These are phyloP conservation scores for Eutrigla gurnardus DNA, from an alignment of 2,797 vertebrate species.

Conservation along the genomic window DNA sequence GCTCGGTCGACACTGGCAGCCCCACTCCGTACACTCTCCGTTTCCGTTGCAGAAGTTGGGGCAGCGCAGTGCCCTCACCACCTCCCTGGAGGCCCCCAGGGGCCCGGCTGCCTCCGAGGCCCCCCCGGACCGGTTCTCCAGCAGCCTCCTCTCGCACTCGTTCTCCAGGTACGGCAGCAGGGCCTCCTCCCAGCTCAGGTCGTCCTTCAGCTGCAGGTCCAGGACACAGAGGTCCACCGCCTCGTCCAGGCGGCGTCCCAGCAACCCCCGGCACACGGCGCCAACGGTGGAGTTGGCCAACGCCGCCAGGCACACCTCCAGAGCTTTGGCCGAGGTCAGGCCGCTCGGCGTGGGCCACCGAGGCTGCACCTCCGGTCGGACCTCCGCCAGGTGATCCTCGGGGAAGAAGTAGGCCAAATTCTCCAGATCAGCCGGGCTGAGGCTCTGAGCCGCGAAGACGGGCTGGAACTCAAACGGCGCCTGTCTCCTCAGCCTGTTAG, in stretches of 20 bases:
- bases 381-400: conserved; percentile 81
- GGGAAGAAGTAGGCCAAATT: conserved; percentile 86
- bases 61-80: conserved; percentile 79
- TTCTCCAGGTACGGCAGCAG: conserved; percentile 86
- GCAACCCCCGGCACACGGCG: conserved; percentile 71
- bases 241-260: conserved; percentile 80
- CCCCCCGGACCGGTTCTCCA: conserved; percentile 75
- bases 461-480: conserved; percentile 66
- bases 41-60: conserved; percentile 83
- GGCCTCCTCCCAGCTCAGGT: conserved; percentile 78
- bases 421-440: conserved; percentile 75
- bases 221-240: conserved; percentile 82
- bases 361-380: conserved; percentile 59
- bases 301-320: conserved; percentile 73
- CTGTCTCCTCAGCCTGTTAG: conserved; percentile 63
- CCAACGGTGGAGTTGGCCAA: conserved; percentile 83
- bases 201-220: conserved; percentile 87
- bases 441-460: conserved; percentile 63
- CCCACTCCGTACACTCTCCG: conserved; percentile 82
- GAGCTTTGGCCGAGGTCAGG: conserved; percentile 77
- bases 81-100: conserved; percentile 23
- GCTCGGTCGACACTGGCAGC: conserved; percentile 82
- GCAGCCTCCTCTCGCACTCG: conserved; percentile 85
- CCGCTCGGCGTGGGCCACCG: conserved; percentile 83
- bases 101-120: conserved; percentile 32